These are phyloP conservation scores for Onychostoma macrolepis DNA, from an alignment of 2,113 vertebrate species.

Conservation along the genomic window DNA sequence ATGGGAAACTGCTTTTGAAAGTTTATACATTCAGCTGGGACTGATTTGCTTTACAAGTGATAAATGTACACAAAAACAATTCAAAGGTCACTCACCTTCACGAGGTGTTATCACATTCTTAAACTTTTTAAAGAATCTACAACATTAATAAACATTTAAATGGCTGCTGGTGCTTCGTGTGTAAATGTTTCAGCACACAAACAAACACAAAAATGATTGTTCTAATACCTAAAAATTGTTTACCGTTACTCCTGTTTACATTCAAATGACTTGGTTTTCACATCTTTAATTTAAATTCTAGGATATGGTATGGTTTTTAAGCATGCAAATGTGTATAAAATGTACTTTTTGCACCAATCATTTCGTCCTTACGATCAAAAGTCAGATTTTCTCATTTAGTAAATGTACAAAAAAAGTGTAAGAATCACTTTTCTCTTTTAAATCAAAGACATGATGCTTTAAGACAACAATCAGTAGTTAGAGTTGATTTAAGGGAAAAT, in stretches of 20 bases:
- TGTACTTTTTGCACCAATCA: background rate
- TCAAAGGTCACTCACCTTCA: slow-evolving; percentile 12
- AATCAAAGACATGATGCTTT: background rate
- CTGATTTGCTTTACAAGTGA: slow-evolving; percentile 13
- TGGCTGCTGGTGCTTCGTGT: slow-evolving; percentile 54
- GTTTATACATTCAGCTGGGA: slow-evolving; percentile 35
- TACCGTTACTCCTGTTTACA: slow-evolving; percentile 33
- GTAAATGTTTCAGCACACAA: slow-evolving; percentile 29
- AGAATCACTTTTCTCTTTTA: background rate
- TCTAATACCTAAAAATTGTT: slow-evolving; percentile 18
- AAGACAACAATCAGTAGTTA: slow-evolving; percentile 21
- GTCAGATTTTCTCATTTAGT: background rate
- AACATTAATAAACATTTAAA: slow-evolving; percentile 46
- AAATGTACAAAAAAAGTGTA: background rate
- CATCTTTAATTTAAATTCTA: background rate
- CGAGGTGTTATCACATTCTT: slow-evolving; percentile 37
- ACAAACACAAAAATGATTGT: background rate
- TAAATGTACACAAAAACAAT: slow-evolving; percentile 19
- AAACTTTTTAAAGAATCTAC: slow-evolving; percentile 20
- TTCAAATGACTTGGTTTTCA: slow-evolving; percentile 10
- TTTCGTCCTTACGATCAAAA: background rate
- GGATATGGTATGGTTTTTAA: background rate
- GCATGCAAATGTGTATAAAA: slow-evolving; percentile 31
- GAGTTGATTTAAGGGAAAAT: background rate
- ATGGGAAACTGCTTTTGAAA: background rate